Conservation (phyloP, 2,797 vertebrate genomes). For the Esox masquinongy region DNA sequence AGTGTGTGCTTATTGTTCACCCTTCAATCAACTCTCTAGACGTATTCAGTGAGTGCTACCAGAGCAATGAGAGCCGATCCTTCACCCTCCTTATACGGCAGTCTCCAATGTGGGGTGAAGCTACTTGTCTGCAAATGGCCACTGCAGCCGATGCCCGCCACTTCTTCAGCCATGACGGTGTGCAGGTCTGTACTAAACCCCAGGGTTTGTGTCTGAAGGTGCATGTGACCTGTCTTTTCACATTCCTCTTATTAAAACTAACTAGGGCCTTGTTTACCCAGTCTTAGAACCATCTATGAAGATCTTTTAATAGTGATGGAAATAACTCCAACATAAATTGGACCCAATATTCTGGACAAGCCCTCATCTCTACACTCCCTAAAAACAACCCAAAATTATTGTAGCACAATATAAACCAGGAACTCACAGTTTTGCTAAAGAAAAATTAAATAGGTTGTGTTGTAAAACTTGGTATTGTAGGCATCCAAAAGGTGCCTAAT, state of each 20-base stretch:
- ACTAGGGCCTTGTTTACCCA: neutral
- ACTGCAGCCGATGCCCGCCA: slow-evolving; percentile 78
- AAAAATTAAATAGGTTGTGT: too few species aligned
- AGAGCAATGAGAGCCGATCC: slow-evolving; percentile 73
- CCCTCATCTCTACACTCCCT: too few species aligned
- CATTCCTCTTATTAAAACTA: neutral
- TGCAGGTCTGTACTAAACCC: slow-evolving; percentile 76
- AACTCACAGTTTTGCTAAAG: too few species aligned
- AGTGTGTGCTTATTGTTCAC: slow-evolving; percentile 77
- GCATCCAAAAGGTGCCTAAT: too few species aligned
- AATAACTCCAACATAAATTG: too few species aligned
- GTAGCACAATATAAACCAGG: too few species aligned
- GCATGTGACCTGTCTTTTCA: neutral
- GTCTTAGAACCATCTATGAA: too few species aligned
- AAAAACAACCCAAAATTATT: too few species aligned
- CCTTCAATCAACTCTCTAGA: slow-evolving; percentile 43
- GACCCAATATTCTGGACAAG: too few species aligned
- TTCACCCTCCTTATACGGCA: slow-evolving; percentile 82
- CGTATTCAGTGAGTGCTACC: slow-evolving; percentile 74
- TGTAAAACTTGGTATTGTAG: too few species aligned
- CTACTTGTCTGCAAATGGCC: slow-evolving; percentile 87
- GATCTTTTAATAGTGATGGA: too few species aligned
- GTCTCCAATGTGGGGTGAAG: slow-evolving; percentile 70
- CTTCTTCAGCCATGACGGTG: slow-evolving; percentile 90
- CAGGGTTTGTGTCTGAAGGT: neutral